Conservation (phyloP, 2,888 invertebrate species). For the Cryptops parisi region DNA sequence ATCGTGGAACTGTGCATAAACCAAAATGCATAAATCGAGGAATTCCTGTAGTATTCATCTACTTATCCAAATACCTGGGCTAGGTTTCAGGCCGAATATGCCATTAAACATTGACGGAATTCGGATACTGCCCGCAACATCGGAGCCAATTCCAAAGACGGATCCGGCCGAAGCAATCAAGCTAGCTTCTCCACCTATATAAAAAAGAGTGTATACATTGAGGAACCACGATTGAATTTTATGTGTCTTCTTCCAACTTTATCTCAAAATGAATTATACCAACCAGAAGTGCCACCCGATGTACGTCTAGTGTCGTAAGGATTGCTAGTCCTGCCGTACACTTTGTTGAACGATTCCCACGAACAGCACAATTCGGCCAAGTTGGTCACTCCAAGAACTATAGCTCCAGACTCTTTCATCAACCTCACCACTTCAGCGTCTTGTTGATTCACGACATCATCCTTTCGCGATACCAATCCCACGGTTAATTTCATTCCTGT, state of each 20-base stretch:
- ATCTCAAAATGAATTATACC: too few relatives aligned
- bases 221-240: too few relatives aligned
- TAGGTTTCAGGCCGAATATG: constrained; percentile 39
- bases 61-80: constrained; percentile 32
- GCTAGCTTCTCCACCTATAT: constrained; percentile 5
- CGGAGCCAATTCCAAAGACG: constrained; percentile 35
- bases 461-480: constrained; percentile 53
- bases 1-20: too few relatives aligned
- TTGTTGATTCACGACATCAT: constrained; percentile 39
- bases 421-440: constrained; percentile 54
- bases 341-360: constrained; percentile 66
- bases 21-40: too few relatives aligned
- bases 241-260: too few relatives aligned
- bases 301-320: constrained; percentile 60
- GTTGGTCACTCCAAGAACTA: constrained; percentile 66
- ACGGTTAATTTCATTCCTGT: constrained; percentile 63
- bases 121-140: constrained; percentile 40
- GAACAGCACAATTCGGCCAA: constrained; percentile 78
- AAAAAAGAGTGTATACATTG: too few relatives aligned
- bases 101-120: constrained; percentile 42
- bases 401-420: constrained; percentile 55
- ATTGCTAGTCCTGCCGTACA: constrained; percentile 64
- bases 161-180: constrained; percentile 5
- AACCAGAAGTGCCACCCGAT: constrained; percentile 74
- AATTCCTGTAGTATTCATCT: too few relatives aligned